Evolutionary conservation across 2,113 vertebrate species (phyloP).

Genomic region (Oncorhynchus clarkii): DNA sequence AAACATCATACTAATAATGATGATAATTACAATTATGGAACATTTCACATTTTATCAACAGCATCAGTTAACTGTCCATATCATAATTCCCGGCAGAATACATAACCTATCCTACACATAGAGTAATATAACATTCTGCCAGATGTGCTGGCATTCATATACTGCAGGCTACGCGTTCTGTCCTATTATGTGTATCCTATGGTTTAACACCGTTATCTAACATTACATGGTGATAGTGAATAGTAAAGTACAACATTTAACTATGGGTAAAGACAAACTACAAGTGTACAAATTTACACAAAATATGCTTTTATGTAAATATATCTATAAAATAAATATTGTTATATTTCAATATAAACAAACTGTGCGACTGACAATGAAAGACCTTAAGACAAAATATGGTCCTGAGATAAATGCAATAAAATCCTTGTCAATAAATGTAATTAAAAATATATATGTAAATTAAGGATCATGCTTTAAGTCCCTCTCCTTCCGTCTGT

Average conservation of each 20-base stretch:
- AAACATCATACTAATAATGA: background rate
- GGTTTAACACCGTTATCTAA: constrained; percentile 4
- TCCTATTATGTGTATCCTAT: background rate
- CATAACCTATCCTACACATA: background rate
- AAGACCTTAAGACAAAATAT: background rate
- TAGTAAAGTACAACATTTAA: background rate
- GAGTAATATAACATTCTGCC: background rate
- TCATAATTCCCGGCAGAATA: background rate
- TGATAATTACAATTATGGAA: background rate
- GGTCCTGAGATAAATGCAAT: background rate
- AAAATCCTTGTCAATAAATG: background rate
- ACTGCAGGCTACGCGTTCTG: background rate
- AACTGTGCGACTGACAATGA: background rate
- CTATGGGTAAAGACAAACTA: constrained; percentile 15
- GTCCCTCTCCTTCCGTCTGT: constrained; percentile 6
- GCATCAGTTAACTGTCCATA: background rate
- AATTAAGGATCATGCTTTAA: background rate
- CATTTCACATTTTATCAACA: background rate
- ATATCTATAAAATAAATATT: background rate
- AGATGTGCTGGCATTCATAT: background rate
- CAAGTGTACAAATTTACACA: background rate
- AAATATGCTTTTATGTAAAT: constrained; percentile 3
- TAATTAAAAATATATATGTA: background rate
- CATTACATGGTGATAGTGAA: constrained; percentile 3
- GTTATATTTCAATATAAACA: background rate